A percentile compares a stretch with the other conserved stretches of the same genome.
Evolutionary conservation across 2,113 vertebrate genomes (phyloP).

Genomic region (Tapirus terrestris): DNA sequence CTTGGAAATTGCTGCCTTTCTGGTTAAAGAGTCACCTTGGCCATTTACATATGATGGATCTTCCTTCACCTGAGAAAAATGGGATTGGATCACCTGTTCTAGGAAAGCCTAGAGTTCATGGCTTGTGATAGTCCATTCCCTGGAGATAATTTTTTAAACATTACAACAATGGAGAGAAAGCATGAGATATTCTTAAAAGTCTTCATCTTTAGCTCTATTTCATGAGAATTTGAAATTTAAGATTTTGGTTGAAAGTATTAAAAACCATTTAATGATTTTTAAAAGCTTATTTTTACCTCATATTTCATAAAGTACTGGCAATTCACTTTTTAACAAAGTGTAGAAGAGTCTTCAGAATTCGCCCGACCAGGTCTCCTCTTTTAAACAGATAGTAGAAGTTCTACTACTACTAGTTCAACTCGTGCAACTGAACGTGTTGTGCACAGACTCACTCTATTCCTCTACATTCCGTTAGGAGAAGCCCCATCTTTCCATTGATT

Average conservation of each 20-base stretch:
- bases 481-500: not conserved
- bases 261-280: not conserved
- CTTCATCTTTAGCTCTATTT: not conserved
- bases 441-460: not conserved
- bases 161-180: not conserved
- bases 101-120: not conserved
- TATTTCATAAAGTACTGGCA: not conserved
- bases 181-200: not conserved
- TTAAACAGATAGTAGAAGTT: not conserved
- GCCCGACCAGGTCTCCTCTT: not conserved
- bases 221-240: not conserved
- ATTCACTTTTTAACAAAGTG: not conserved
- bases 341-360: not conserved
- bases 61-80: not conserved
- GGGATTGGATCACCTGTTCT: not conserved
- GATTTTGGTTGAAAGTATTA: not conserved
- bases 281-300: not conserved
- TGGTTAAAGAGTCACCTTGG: not conserved
- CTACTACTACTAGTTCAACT: not conserved
- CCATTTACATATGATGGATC: not conserved
- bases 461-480: not conserved
- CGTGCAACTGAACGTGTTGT: fast-evolving
- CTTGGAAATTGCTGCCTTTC: not conserved
- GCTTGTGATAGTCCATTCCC: not conserved
- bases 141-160: not conserved